phyloP scores from a whole-genome alignment of 2,113 vertebrate species.

The Aphyosemion australe region DNA sequence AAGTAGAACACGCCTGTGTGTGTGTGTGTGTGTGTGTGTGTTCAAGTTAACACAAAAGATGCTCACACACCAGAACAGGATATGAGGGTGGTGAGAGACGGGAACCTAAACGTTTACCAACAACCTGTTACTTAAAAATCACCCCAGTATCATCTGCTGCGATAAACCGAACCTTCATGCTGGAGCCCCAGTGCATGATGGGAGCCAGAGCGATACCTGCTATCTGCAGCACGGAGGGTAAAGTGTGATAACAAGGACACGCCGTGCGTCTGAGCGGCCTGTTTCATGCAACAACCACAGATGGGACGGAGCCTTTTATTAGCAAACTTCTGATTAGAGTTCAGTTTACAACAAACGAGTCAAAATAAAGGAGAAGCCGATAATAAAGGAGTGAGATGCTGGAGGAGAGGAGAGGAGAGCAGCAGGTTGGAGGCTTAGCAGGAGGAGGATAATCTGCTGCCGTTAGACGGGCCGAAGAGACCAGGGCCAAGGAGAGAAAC shows the following conservation, averaged over 20 bases:
- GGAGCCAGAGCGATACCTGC: slow-evolving; percentile 19
- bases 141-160: slow-evolving; percentile 8
- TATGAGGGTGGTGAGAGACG: no score
- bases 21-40: no score
- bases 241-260: slow-evolving; percentile 9
- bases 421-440: slow-evolving; percentile 17
- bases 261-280: neutral
- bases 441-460: slow-evolving; percentile 45
- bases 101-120: no score
- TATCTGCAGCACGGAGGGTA: slow-evolving; percentile 15
- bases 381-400: neutral
- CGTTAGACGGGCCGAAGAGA: neutral
- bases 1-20: no score
- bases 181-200: slow-evolving; percentile 24
- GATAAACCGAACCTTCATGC: neutral
- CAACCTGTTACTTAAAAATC: no score
- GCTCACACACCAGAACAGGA: no score
- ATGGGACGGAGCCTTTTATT: neutral
- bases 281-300: neutral
- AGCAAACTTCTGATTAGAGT: no score
- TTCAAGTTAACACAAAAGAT: no score
- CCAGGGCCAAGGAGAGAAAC: no score
- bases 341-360: neutral
- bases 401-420: neutral
- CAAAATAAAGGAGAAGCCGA: neutral